Conservation (phyloP, 2,113 vertebrate species). For the Neotoma lepida region DNA sequence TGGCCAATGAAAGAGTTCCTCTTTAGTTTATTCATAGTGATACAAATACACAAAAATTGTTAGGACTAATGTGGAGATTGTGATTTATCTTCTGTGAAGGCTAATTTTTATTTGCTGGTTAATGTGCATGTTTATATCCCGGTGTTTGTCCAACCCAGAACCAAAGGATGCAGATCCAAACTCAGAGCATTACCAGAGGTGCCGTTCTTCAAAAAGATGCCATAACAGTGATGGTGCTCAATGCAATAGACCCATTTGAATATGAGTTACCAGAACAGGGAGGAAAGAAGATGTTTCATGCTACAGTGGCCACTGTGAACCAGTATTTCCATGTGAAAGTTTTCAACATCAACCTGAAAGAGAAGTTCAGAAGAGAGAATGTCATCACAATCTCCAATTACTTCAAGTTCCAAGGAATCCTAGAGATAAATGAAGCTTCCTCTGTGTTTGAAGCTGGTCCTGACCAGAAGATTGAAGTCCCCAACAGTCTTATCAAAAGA, state of each 20-base stretch:
- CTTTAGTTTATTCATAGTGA: neutral
- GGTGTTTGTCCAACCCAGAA: neutral
- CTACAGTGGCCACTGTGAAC: constrained; percentile 25
- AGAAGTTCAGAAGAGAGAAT: constrained; percentile 9
- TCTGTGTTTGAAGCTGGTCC: neutral
- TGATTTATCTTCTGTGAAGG: neutral
- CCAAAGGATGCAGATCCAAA: neutral
- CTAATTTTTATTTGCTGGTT: neutral
- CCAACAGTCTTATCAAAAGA: neutral
- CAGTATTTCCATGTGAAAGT: constrained; percentile 59
- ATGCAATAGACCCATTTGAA: neutral
- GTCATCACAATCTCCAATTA: neutral
- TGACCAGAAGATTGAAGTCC: neutral
- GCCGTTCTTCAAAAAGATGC: neutral
- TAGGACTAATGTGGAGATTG: neutral
- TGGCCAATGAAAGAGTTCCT: neutral
- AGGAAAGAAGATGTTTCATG: constrained; percentile 39
- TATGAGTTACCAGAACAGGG: neutral
- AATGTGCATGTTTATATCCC: neutral
- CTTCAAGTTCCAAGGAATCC: neutral
- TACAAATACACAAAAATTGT: neutral
- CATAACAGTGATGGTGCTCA: constrained; percentile 19
- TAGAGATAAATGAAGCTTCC: constrained; percentile 39
- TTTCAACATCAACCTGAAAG: constrained; percentile 17
- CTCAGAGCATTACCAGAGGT: neutral